Percentiles rank a stretch among this genome's conserved stretches.
Conservation (phyloP, 2,797 vertebrate genomes). For the Poliocrania exsul region DNA sequence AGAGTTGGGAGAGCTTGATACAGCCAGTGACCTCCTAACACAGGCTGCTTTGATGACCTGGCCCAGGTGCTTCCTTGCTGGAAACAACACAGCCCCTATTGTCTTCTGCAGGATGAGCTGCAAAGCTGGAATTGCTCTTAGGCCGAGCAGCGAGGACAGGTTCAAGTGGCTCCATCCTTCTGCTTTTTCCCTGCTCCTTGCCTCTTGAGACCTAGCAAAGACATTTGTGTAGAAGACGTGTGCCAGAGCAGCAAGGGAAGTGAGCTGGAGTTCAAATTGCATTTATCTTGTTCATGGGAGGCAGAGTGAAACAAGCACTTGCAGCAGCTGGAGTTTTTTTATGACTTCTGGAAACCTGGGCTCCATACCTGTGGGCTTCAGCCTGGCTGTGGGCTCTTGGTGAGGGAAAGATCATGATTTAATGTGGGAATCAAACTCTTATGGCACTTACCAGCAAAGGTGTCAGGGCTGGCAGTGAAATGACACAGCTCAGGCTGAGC, state of each 20-base stretch:
- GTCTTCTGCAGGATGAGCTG: slow-evolving; percentile 2
- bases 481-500: not conserved
- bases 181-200: not conserved
- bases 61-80: slow-evolving; percentile 58
- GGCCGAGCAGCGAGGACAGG: not conserved
- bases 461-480: not conserved
- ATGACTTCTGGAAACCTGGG: not conserved
- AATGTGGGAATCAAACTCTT: not conserved
- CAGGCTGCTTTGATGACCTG: slow-evolving; percentile 52
- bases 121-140: slow-evolving; percentile 20
- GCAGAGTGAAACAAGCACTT: not conserved
- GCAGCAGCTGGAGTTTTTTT: not conserved
- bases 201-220: not conserved
- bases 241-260: not conserved
- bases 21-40: slow-evolving; percentile 44
- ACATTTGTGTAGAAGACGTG: not conserved
- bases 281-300: not conserved
- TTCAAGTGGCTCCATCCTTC: slow-evolving; percentile 40
- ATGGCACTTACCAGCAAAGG: not conserved
- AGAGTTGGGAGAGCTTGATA: not conserved
- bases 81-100: slow-evolving; percentile 63
- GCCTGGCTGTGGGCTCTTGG: not conserved
- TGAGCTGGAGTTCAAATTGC: not conserved
- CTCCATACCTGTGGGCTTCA: not conserved
- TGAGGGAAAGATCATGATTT: not conserved